phyloP scores from a whole-genome alignment of 2,797 vertebrate species.

The Pelodytes ibericus region DNA sequence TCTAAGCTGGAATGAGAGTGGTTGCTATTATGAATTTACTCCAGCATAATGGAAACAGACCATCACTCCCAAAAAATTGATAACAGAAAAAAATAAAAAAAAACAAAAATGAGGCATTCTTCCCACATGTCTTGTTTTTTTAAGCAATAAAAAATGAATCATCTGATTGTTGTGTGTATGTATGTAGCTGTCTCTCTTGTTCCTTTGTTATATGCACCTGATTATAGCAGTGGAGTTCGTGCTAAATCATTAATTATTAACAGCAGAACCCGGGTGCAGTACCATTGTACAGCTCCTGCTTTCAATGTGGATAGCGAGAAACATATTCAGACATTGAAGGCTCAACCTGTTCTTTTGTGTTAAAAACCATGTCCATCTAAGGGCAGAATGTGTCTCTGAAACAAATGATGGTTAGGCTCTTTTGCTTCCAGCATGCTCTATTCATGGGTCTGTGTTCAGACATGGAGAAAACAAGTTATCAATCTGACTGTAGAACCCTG shows the following conservation, averaged over 20 bases:
- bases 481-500: constrained; percentile 47
- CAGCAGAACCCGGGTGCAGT: neutral
- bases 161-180: no score
- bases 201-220: neutral
- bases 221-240: neutral
- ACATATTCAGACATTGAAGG: constrained; percentile 37
- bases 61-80: no score
- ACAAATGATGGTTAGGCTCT: constrained; percentile 49
- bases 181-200: neutral
- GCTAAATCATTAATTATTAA: neutral
- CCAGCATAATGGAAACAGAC: no score
- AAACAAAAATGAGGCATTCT: no score
- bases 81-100: no score
- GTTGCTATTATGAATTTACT: no score
- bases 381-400: constrained; percentile 47
- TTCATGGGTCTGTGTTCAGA: constrained; percentile 53
- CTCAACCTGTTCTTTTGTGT: constrained; percentile 44
- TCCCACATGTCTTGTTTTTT: no score
- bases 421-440: constrained; percentile 44
- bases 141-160: no score
- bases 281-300: constrained; percentile 5
- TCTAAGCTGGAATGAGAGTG: no score
- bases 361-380: constrained; percentile 54
- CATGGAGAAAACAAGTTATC: constrained; percentile 56
- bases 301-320: constrained; percentile 24